Evolutionary conservation across 1,140 invertebrate genomes (phyloP).

Genomic region (Leptinotarsa defecta): DNA sequence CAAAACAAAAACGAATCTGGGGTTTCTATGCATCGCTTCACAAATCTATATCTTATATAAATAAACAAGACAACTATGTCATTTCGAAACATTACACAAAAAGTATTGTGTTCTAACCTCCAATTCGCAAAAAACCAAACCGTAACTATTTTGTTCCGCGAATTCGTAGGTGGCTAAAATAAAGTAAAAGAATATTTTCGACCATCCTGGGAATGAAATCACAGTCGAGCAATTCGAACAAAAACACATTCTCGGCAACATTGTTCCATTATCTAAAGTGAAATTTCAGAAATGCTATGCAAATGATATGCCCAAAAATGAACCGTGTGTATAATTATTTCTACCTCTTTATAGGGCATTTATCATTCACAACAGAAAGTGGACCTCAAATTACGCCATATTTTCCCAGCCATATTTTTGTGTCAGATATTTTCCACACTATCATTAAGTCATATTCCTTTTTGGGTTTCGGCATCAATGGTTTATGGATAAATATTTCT

Average conservation of each 20-base stretch:
- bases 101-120: no score
- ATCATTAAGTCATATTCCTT: slow-evolving; percentile 12
- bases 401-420: slow-evolving; percentile 20
- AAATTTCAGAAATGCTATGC: slow-evolving; percentile 8
- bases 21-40: no score
- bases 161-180: no score
- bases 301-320: slow-evolving; percentile 8
- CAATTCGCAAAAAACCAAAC: no score
- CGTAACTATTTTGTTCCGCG: no score
- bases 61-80: no score
- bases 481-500: slow-evolving; percentile 14
- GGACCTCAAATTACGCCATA: slow-evolving; percentile 8
- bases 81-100: no score
- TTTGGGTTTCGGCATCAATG: not conserved
- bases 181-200: no score
- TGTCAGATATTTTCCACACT: slow-evolving; percentile 11
- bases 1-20: no score
- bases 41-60: no score
- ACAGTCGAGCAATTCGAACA: not conserved
- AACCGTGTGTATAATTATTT: slow-evolving; percentile 16
- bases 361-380: slow-evolving; percentile 15
- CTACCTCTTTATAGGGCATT: slow-evolving; percentile 13
- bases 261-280: not conserved
- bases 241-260: not conserved
- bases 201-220: no score